phyloP scores from a whole-genome alignment of 2,113 vertebrate genomes.

The Xiphias gladius region DNA sequence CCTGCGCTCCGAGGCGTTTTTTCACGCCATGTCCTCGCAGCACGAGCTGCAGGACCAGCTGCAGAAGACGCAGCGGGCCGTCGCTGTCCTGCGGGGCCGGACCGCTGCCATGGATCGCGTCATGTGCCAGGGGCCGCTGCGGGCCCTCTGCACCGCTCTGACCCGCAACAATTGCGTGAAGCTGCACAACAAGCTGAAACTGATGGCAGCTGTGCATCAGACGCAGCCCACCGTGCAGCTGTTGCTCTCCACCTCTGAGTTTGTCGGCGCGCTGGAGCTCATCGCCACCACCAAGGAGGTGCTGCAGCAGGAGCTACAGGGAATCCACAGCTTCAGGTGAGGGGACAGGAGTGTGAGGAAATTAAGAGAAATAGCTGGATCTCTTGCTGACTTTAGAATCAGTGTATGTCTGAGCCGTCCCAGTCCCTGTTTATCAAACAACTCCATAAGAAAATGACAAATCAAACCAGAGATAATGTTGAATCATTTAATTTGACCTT shows the following conservation, averaged over 20 bases:
- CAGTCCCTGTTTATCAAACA: too few relatives aligned
- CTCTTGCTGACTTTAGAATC: too few relatives aligned
- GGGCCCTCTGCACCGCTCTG: slow-evolving; percentile 89
- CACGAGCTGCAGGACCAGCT: slow-evolving; percentile 98
- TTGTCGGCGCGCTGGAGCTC: slow-evolving; percentile 96
- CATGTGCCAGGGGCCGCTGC: slow-evolving; percentile 94
- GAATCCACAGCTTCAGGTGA: slow-evolving; percentile 97
- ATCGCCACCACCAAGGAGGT: slow-evolving; percentile 98
- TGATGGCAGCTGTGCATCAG: slow-evolving; percentile 99
- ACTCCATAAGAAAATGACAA: too few relatives aligned
- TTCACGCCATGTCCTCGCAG: slow-evolving; percentile 99
- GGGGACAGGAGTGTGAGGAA: slow-evolving; percentile 9
- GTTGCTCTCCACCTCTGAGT: slow-evolving; percentile 95
- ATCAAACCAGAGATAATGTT: not conserved
- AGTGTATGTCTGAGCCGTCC: too few relatives aligned
- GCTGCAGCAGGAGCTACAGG: slow-evolving; percentile 98
- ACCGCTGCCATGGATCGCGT: slow-evolving; percentile 92
- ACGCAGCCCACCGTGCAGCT: slow-evolving; percentile 99
- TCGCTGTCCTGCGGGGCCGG: slow-evolving; percentile 91
- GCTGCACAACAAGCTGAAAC: slow-evolving; percentile 94
- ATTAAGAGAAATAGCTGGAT: too few relatives aligned
- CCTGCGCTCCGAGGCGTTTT: slow-evolving; percentile 97
- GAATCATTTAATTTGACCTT: too few relatives aligned
- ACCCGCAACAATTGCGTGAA: slow-evolving; percentile 93
- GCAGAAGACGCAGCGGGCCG: slow-evolving; percentile 92